Base-by-base conservation (phyloP, 2,797 vertebrate genomes). In the Uromys caudimaculatus region DNA sequence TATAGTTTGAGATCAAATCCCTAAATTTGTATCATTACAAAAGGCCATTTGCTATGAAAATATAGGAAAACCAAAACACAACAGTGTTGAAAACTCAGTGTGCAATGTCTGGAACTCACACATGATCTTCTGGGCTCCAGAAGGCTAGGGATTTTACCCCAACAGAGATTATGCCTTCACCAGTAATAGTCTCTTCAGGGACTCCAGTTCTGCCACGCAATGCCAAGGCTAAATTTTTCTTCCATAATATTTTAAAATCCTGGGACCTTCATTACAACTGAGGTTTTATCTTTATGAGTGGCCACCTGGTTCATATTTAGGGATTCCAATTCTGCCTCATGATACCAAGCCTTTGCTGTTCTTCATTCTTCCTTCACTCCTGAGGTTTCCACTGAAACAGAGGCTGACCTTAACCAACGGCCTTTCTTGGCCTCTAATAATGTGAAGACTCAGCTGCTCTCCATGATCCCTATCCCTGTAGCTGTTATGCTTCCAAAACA, bases 1-100 rank as follows among this genome's bases (percentile, higher is more conserved):
- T 99, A 98, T 99, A 99, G 97, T 99, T 99, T 52, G 99, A 99
- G 98, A 99, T 99, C 97, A 99, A 99, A 97, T 98, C 99, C n/a
- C 98, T 99, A 97, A 99, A 99, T 96, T 99, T 99, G 98, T 99
- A 99, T 98, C 98, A 98, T 98, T 83, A 19, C 60, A 50, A 77
- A 9, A 87, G 24, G 76, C 4, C 2, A 79, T 58, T 19, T 83
- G 4, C 62, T 86, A 69, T 71, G 71, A 83, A 95, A 92, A 81
- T 78, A 81, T 0, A 81, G 21, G 27, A 85, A 85, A 67, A 50
- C 29, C 29, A 50, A 84, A 84, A 50, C 64, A 50, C 12, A 67
- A 24, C 32, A 13, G 21, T 67, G 41, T 69, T 67, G 21, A n/a
- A 52, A n/a, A 67, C 60, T 50, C 32, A 67, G 44, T 52, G 32